Percentiles rank a stretch among this genome's conserved stretches.
phyloP scores from a whole-genome alignment of 2,113 vertebrate species.

The Vicugna pacos region DNA sequence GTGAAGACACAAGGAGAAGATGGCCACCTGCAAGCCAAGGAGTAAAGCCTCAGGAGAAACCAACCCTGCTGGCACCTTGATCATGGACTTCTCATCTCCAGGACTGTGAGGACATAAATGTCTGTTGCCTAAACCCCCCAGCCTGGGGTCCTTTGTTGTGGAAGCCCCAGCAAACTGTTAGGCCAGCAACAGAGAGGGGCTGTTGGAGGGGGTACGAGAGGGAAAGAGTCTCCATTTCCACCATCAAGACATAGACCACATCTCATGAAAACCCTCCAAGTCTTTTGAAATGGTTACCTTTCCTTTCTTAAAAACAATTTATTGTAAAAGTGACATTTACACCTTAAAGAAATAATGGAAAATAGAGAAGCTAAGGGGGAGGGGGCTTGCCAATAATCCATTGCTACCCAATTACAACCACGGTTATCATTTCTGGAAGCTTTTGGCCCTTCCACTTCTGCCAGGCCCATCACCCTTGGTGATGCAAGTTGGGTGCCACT shows the following conservation, averaged over 20 bases:
- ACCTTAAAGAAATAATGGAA: not conserved
- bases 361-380: not conserved
- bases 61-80: not conserved
- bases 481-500: not conserved
- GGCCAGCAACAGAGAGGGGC: not conserved
- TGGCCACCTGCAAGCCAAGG: fast-evolving
- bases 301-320: not conserved
- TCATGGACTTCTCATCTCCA: not conserved
- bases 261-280: not conserved
- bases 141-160: not conserved
- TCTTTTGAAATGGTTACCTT: not conserved
- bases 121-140: not conserved
- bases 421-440: not conserved
- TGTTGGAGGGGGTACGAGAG: fast-evolving
- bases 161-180: not conserved
- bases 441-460: not conserved
- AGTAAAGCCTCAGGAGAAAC: not conserved
- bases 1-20: not conserved
- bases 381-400: too few relatives aligned
- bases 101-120: not conserved
- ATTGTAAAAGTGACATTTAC: not conserved
- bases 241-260: fast-evolving
- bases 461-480: not conserved
- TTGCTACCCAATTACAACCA: too few relatives aligned
- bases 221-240: not conserved